These are phyloP conservation scores for Nasua narica DNA, from an alignment of 2,797 vertebrate genomes.

Conservation along the genomic window DNA sequence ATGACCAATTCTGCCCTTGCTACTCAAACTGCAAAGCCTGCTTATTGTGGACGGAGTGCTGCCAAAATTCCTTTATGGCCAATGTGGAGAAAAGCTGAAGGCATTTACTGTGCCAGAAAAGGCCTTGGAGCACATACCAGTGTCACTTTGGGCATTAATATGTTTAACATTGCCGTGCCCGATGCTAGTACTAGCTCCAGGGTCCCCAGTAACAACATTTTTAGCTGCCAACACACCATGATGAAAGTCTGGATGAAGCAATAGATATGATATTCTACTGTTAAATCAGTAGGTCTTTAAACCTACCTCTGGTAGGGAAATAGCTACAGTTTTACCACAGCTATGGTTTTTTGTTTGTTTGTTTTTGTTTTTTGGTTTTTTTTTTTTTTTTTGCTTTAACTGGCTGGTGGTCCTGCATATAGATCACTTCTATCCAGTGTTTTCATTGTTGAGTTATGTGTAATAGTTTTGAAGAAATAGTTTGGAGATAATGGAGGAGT, in stretches of 20 bases:
- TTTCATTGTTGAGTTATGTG: conserved; percentile 91
- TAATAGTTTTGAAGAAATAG: conserved; percentile 89
- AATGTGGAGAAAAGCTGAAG: conserved; percentile 99
- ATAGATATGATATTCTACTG: conserved; percentile 99
- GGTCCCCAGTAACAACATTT: conserved; percentile 90
- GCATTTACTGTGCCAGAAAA: conserved; percentile 99
- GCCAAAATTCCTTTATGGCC: conserved; percentile 99
- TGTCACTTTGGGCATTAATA: conserved; percentile 98
- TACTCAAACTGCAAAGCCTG: conserved; percentile 99
- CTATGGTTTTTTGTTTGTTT: conserved; percentile 88
- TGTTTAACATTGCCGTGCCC: conserved; percentile 96
- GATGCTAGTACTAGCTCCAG: conserved; percentile 90
- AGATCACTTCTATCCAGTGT: conserved; percentile 94
- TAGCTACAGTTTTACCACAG: conserved; percentile 93
- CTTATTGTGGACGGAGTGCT: conserved; percentile 98
- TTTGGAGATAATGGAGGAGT: conserved; percentile 88
- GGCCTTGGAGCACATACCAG: conserved; percentile 97
- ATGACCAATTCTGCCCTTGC: conserved; percentile 98
- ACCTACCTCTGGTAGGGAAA: conserved; percentile 84
- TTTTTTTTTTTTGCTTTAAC: conserved; percentile 76
- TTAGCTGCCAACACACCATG: conserved; percentile 93
- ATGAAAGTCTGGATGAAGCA: conserved; percentile 94
- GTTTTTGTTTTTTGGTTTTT: too few species aligned
- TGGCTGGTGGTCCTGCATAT: conserved; percentile 91
- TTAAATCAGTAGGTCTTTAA: conserved; percentile 87